A percentile compares a stretch with the other conserved stretches of the same genome.
These are phyloP conservation scores for Jaculus jaculus DNA, from an alignment of 2,113 vertebrate genomes.

Conservation along the genomic window DNA sequence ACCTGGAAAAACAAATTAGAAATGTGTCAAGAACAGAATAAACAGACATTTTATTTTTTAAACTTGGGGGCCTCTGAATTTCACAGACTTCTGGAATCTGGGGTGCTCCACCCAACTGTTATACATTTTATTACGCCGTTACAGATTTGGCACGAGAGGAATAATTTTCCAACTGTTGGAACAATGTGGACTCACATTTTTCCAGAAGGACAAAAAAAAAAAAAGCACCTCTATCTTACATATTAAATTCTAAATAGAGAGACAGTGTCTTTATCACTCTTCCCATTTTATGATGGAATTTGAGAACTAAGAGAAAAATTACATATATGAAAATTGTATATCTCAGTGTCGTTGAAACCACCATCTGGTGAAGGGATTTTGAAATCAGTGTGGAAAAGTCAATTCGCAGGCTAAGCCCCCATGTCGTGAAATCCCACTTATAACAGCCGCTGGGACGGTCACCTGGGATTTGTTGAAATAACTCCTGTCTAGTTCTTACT, in stretches of 20 bases:
- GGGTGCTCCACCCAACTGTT: conserved; percentile 70
- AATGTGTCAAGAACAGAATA: conserved; percentile 84
- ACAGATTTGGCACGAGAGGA: conserved; percentile 60
- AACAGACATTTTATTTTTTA: conserved; percentile 81
- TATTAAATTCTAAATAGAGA: conserved; percentile 77
- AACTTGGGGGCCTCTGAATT: conserved; percentile 68
- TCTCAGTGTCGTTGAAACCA: conserved; percentile 29
- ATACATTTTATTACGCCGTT: conserved; percentile 71
- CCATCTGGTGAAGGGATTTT: conserved; percentile 68
- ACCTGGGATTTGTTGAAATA: conserved; percentile 63
- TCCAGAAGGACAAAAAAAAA: conserved; percentile 62
- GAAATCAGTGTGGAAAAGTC: conserved; percentile 55
- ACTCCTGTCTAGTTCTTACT: conserved; percentile 54
- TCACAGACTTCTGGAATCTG: conserved; percentile 76
- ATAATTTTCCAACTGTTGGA: conserved; percentile 76
- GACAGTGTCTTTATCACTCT: conserved; percentile 65
- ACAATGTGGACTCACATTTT: conserved; percentile 76
- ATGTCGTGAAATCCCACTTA: conserved; percentile 47
- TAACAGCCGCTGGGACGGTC: conserved; percentile 41
- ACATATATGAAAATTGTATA: conserved; percentile 43
- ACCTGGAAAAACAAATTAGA: conserved; percentile 85
- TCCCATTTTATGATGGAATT: conserved; percentile 72
- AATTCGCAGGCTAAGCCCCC: conserved; percentile 34
- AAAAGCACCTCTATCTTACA: conserved; percentile 55
- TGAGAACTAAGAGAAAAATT: conserved; percentile 69